These are phyloP conservation scores for Channallabes apus DNA, from an alignment of 2,797 vertebrate genomes.

Conservation along the genomic window DNA sequence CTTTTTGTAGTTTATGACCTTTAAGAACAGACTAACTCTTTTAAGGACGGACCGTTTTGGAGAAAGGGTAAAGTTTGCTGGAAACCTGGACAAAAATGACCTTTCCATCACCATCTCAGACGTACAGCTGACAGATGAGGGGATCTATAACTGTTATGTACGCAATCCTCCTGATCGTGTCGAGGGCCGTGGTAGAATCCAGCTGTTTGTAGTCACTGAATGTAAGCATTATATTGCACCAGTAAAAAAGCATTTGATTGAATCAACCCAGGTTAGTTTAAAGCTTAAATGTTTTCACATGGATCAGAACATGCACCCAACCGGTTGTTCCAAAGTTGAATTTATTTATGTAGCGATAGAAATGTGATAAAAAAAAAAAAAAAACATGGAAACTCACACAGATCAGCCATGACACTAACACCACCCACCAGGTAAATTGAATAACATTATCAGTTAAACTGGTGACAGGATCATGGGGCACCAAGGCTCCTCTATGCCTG, in stretches of 20 bases:
- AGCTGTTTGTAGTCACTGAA: constrained; percentile 84
- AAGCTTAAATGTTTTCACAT: too few relatives aligned
- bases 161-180: constrained; percentile 92
- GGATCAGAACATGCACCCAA: too few relatives aligned
- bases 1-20: constrained; percentile 84
- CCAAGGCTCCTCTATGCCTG: too few relatives aligned
- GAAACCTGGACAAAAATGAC: constrained; percentile 90
- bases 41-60: constrained; percentile 80
- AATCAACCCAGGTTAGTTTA: background rate
- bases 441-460: too few relatives aligned
- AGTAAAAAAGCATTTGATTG: background rate
- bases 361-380: too few relatives aligned
- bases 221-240: constrained; percentile 71
- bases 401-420: too few relatives aligned
- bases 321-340: too few relatives aligned
- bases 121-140: constrained; percentile 84
- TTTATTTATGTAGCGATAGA: background rate
- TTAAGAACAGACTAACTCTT: constrained; percentile 82
- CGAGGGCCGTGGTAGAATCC: constrained; percentile 80
- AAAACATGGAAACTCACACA: too few relatives aligned
- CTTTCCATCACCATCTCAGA: constrained; percentile 88
- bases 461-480: too few relatives aligned
- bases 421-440: too few relatives aligned
- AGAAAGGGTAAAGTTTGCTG: constrained; percentile 86
- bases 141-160: constrained; percentile 89